These are phyloP conservation scores for Hirtodrosophila confusa DNA, from an alignment of 2,888 invertebrate species.

Conservation along the genomic window DNA sequence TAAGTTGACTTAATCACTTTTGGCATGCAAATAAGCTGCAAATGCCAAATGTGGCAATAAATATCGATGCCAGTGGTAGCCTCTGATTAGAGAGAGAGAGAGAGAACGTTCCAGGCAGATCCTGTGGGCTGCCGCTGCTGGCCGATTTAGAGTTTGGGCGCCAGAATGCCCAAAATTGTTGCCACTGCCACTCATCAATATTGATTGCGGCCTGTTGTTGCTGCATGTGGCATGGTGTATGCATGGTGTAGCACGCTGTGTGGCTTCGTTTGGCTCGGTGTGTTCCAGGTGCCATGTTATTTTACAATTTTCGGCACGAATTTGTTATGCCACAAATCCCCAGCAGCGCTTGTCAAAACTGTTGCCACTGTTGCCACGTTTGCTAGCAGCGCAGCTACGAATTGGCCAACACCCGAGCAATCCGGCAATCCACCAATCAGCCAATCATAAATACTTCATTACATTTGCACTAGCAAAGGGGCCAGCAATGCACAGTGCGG, in stretches of 20 bases:
- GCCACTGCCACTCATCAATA: conserved; percentile 66
- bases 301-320: conserved; percentile 61
- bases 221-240: conserved; percentile 1
- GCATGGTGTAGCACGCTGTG: conserved; percentile 1
- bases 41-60: conserved; percentile 41
- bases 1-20: conserved; percentile 57
- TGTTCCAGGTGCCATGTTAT: conserved; percentile 46
- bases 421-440: conserved; percentile 60
- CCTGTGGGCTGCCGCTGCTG: background rate
- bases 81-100: conserved; percentile 8
- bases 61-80: conserved; percentile 21
- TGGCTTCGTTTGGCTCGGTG: background rate
- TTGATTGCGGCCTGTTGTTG: too few species aligned
- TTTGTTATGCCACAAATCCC: conserved; percentile 74
- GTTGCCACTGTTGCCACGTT: conserved; percentile 30
- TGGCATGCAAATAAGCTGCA: conserved; percentile 37
- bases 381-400: conserved; percentile 44
- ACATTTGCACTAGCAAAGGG: conserved; percentile 38
- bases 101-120: conserved; percentile 3
- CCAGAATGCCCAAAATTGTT: conserved; percentile 30
- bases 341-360: conserved; percentile 68
- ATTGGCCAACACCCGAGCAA: conserved; percentile 31
- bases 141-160: conserved; percentile 16
- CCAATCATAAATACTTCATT: conserved; percentile 74
- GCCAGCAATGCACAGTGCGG: conserved; percentile 15